Percentiles rank a stretch among this genome's conserved stretches.
Conservation (phyloP, 37 sponge, comb jelly and placozoan genomes). For the Hexactinellida sp. region DNA sequence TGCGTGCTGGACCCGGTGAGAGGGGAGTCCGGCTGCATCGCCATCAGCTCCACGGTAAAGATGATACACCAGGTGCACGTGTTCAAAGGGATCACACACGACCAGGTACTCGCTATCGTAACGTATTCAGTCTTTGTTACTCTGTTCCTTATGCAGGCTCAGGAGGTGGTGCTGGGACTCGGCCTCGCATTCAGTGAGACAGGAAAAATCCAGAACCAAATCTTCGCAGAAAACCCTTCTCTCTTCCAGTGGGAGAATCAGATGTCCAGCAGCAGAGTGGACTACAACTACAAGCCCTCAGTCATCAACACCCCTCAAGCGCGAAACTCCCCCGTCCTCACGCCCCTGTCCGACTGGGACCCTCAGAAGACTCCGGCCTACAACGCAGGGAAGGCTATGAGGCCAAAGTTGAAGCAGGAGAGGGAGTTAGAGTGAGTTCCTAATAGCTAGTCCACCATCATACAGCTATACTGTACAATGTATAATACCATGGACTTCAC, state of each 20-base stretch:
- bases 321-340: not conserved
- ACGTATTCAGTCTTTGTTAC: not conserved
- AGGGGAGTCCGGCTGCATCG: constrained; percentile 10
- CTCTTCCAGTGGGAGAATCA: not conserved
- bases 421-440: not conserved
- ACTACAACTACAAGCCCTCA: not conserved
- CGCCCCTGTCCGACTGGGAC: not conserved
- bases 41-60: constrained; percentile 12
- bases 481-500: not conserved
- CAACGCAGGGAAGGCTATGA: not conserved
- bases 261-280: not conserved
- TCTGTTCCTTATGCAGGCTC: not conserved
- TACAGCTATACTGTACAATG: not conserved
- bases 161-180: not conserved
- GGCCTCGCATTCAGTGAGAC: constrained; percentile 6
- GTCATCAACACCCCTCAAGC: not conserved
- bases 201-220: not conserved
- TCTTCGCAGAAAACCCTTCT: not conserved
- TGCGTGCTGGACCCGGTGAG: not conserved
- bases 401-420: not conserved
- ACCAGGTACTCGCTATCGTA: not conserved
- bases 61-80: not conserved
- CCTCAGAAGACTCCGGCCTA: not conserved
- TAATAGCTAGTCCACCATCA: too few species aligned
- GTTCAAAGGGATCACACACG: not conserved